Evolutionary conservation across 2,113 vertebrate genomes (phyloP).

Genomic region (Festucalex cinctus): DNA sequence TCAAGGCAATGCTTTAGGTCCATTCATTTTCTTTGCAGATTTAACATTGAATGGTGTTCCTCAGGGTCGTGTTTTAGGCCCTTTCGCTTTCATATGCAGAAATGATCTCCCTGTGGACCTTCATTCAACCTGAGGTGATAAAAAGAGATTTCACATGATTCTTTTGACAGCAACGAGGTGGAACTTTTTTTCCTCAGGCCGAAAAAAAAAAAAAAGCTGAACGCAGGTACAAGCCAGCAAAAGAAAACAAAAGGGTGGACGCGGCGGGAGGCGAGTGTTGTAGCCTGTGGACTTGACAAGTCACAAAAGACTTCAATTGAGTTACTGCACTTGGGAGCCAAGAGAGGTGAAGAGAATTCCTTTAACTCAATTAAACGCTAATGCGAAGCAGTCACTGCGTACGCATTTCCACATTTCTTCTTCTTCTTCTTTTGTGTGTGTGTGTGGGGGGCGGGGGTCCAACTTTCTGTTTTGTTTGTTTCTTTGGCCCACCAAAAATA

Average conservation of each 20-base stretch:
- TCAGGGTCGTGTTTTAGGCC: no score
- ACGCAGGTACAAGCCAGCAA: constrained; percentile 29
- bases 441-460: constrained; percentile 1
- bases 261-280: constrained; percentile 9
- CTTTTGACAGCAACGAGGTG: constrained; percentile 28
- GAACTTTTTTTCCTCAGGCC: constrained; percentile 24
- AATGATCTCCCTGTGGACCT: background rate
- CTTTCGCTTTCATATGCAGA: no score
- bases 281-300: constrained; percentile 52
- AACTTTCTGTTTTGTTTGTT: no score
- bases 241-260: constrained; percentile 40
- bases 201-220: constrained; percentile 26
- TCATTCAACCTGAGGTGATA: background rate
- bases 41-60: background rate
- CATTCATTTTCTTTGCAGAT: background rate
- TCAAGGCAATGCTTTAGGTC: background rate
- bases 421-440: constrained; percentile 21
- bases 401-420: constrained; percentile 5
- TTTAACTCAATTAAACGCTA: constrained; percentile 78
- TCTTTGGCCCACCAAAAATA: no score
- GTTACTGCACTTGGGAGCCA: constrained; percentile 46
- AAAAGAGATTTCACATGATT: constrained; percentile 14
- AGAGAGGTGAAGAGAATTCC: constrained; percentile 32
- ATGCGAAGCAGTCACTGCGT: constrained; percentile 72
- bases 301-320: constrained; percentile 71